Evolutionary conservation across 2,888 invertebrate genomes (phyloP).

Genomic region (Nycteola revayana): DNA sequence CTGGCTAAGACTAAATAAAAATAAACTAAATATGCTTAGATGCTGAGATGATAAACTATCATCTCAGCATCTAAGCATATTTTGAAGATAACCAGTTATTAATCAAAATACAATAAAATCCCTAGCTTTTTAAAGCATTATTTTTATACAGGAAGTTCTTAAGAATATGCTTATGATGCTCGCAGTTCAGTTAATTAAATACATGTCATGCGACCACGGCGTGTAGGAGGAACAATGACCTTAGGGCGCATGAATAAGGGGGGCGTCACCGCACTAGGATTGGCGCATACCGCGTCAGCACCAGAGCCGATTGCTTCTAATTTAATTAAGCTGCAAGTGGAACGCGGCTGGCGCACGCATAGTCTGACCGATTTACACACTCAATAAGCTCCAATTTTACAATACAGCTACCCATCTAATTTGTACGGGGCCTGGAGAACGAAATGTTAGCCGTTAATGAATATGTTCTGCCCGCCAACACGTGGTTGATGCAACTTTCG

Average conservation of each 20-base stretch:
- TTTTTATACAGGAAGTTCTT: neutral
- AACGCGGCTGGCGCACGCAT: slow-evolving; percentile 50
- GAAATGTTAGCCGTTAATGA: too few species aligned
- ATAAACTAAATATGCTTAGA: too few species aligned
- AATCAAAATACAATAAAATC: too few species aligned
- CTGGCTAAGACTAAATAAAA: too few species aligned
- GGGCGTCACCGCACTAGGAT: slow-evolving; percentile 38
- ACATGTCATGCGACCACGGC: slow-evolving; percentile 18
- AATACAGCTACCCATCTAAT: too few species aligned
- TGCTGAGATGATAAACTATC: too few species aligned
- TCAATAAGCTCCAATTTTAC: slow-evolving; percentile 33
- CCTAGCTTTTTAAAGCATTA: too few species aligned
- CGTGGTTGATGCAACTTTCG: too few species aligned
- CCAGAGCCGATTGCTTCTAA: slow-evolving; percentile 69
- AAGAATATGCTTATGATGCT: slow-evolving; percentile 16
- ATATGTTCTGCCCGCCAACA: too few species aligned
- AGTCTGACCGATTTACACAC: slow-evolving; percentile 42
- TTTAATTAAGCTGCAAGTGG: slow-evolving; percentile 74
- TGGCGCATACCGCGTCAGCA: slow-evolving; percentile 34
- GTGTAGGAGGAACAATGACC: slow-evolving; percentile 49
- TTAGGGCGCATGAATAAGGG: slow-evolving; percentile 42
- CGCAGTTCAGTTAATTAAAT: slow-evolving; percentile 22
- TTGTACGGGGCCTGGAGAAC: too few species aligned
- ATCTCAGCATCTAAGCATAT: too few species aligned
- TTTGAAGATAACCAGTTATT: too few species aligned